Evolutionary conservation across 92 coral and sea anemone genomes (phyloP), one percentile per base, ranked within the genome.

Genomic region (Desmophyllum pertusum): DNA sequence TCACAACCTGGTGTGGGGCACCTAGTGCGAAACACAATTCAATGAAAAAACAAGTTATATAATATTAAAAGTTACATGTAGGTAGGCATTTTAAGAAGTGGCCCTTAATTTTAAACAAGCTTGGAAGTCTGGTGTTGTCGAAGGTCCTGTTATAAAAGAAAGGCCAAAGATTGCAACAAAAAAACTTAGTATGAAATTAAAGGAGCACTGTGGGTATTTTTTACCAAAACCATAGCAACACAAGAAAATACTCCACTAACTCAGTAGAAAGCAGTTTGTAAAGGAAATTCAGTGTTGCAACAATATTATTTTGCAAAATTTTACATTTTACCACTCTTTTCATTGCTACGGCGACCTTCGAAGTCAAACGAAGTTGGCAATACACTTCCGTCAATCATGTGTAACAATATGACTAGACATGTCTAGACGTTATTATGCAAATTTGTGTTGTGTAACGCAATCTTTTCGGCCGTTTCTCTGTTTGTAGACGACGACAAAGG

Each of bases 1-100:
- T 96, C 98, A 77, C 99, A 96, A 37, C 97, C 97, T 53, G 92
- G 94, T 10, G 99, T 96, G 9, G 98, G 94, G 73, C 98, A 96
- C 50, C 98, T 96, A 51, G 13, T 42, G 73, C 67, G n/a, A 17
- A 68, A 38, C 17, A 72, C 10, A 80, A 39, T 25, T 40, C 18
- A 64, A 39, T 63, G 18, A 13, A 65, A 13, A 68, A 31, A 29
- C 67, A 62, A 14, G 67, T 14, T 25, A 62, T 6, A 13, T 46
- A 3, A 50, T 21, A 50, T 50, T 50, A 50, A 13, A 50, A 13
- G 13, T 50, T 50, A 50, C 2, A 5, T 8, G 10, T 46, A 50
- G 55, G 2, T 21, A 50, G 2, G 18, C 18, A 21, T 5, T 50
- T 10, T 13, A 15, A 8, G 8, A 46, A 46, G 15, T 9, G 52